Percentiles rank a stretch among this genome's conserved stretches.
These are phyloP conservation scores for Catalaphyllia jardinei DNA, from an alignment of 64 coral and sea anemone genomes.

Conservation along the genomic window DNA sequence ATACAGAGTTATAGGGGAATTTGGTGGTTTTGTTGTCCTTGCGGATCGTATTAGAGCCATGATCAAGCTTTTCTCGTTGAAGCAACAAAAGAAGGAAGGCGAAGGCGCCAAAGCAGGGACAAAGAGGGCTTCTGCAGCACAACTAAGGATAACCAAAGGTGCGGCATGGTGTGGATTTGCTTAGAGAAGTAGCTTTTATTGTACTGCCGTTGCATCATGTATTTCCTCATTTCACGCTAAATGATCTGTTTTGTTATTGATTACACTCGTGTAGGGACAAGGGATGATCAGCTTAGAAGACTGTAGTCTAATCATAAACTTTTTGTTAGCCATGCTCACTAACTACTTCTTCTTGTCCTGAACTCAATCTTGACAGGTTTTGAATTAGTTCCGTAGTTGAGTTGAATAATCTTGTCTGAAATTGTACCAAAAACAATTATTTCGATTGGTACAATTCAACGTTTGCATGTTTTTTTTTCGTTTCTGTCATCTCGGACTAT, in stretches of 20 bases:
- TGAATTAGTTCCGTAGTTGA: neutral
- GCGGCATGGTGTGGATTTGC: constrained; percentile 54
- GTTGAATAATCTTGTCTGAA: neutral
- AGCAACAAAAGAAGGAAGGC: constrained; percentile 99
- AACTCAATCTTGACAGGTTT: constrained; percentile 21
- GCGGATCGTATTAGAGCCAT: constrained; percentile 66
- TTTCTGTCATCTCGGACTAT: neutral
- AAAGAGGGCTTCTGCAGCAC: constrained; percentile 98
- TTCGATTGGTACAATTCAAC: neutral
- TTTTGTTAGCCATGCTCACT: neutral
- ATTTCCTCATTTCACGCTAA: neutral
- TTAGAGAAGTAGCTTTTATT: constrained; percentile 21
- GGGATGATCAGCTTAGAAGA: neutral
- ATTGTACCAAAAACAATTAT: neutral
- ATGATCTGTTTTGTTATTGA: neutral
- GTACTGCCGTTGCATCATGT: constrained; percentile 37
- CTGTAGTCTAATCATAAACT: neutral
- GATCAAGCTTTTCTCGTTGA: constrained; percentile 98
- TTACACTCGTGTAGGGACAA: neutral
- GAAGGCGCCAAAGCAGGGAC: constrained; percentile 90
- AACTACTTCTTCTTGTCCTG: neutral
- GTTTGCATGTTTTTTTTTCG: neutral
- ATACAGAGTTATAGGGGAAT: neutral
- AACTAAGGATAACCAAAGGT: constrained; percentile 98
- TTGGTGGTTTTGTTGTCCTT: constrained; percentile 27